Evolutionary conservation across 1,140 invertebrate species (phyloP), one percentile per base, ranked within the genome.

Genomic region (Cherax destructor): DNA sequence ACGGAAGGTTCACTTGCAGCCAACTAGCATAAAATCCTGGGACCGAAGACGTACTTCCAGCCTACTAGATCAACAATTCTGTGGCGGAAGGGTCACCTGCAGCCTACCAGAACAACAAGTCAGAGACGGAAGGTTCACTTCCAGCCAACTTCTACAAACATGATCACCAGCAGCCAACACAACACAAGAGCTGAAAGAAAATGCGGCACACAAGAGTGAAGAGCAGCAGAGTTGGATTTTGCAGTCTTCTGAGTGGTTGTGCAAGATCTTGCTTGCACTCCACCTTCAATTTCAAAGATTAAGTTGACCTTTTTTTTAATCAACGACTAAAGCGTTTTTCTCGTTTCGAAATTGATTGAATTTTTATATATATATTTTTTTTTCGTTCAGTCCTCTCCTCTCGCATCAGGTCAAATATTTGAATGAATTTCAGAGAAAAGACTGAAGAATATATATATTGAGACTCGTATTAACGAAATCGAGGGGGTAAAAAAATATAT

Each of bases 271-370:
- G n/a, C 18, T 24, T 74, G 69, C n/a, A 9, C 69, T 24, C 69
- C 69, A 74, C 21, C 11, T 74, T 9, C 69, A 74, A 74, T 74
- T 74, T 30, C 69, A 74, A n/a, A 30, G 69, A 74, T 74, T 74
- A 74, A 74, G 7, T 13, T 56, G 52, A 13, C 52, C 52, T 24
- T 21, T 74, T 74, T 74, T 74, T 30, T 21, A 21, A 74, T 30
- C 11, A 74, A 30, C 24, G n/a, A 74, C 24, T 74, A 74, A 74
- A 24, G 24, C 69, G 7, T 24, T 74, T 74, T 4, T 30, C 69
- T 30, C 69, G 69, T 74, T 74, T 21, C n/a, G 69, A 30, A 74
- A 30, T 74, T 74, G 69, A 1, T 74, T 6, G 24, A 74, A 74
- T 30, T n/a, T 74, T 74, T 5, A 30, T 24, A 30, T 74, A 30